Evolutionary conservation across 2,113 vertebrate genomes (phyloP).

Genomic region (Podiceps cristatus): DNA sequence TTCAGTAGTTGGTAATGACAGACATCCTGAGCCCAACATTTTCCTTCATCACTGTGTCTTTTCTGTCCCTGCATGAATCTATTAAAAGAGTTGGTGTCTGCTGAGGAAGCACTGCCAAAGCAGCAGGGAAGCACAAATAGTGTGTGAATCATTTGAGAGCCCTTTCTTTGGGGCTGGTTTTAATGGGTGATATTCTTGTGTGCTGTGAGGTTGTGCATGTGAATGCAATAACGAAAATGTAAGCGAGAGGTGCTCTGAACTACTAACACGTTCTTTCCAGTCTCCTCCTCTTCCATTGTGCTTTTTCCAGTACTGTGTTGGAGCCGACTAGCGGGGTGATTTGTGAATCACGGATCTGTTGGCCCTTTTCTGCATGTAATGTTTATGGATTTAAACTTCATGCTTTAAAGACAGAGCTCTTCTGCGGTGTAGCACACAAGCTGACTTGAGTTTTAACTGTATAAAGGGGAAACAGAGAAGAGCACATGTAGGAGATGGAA

Average conservation of each 20-base stretch:
- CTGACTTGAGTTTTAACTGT: neutral
- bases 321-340: neutral
- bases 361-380: neutral
- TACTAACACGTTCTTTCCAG: neutral
- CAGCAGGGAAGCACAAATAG: constrained; percentile 44
- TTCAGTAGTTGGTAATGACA: neutral
- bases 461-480: neutral
- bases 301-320: constrained; percentile 1
- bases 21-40: neutral
- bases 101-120: constrained; percentile 20
- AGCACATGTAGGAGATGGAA: neutral
- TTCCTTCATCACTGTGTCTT: constrained; percentile 3
- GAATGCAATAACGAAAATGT: neutral
- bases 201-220: neutral
- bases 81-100: constrained; percentile 27
- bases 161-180: neutral
- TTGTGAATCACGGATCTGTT: neutral
- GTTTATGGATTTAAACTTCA: neutral
- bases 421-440: neutral
- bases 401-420: neutral
- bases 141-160: constrained; percentile 27
- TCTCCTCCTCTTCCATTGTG: constrained; percentile 1
- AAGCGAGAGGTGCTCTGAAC: neutral
- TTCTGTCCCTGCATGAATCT: constrained; percentile 22
- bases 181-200: constrained; percentile 17